phyloP scores from a whole-genome alignment of 2,113 vertebrate species.

The Macquaria ambigua region DNA sequence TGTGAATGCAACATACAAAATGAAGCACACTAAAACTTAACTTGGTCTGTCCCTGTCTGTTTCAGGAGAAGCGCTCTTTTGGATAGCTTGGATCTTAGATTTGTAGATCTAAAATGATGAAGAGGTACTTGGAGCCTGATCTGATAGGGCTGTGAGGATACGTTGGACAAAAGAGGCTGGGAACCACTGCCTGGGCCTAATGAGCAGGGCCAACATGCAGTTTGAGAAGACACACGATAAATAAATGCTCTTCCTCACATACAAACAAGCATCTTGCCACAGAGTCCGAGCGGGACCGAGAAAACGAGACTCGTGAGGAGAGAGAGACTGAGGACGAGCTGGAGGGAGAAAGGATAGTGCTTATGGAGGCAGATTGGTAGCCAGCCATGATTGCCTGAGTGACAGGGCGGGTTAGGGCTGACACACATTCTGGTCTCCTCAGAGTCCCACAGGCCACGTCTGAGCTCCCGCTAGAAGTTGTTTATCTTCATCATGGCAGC shows the following conservation, averaged over 20 bases:
- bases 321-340: background rate
- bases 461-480: constrained; percentile 5
- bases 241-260: background rate
- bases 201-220: background rate
- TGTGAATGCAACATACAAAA: background rate
- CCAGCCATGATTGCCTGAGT: constrained; percentile 22
- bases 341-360: constrained; percentile 26
- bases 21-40: background rate
- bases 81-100: background rate
- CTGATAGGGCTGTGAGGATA: background rate
- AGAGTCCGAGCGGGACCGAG: background rate
- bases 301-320: background rate
- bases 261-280: background rate
- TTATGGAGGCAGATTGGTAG: constrained; percentile 14
- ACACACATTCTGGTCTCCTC: constrained; percentile 35
- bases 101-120: background rate
- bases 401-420: constrained; percentile 44
- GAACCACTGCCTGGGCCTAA: background rate
- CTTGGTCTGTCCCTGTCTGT: background rate
- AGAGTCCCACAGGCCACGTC: constrained; percentile 27
- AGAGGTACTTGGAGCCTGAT: background rate
- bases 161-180: background rate
- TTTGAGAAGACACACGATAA: background rate
- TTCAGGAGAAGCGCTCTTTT: too few relatives aligned
- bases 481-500: constrained; percentile 46